Evolutionary conservation across 2,888 invertebrate genomes (phyloP).

Genomic region (Meiosimyza decipiens): DNA sequence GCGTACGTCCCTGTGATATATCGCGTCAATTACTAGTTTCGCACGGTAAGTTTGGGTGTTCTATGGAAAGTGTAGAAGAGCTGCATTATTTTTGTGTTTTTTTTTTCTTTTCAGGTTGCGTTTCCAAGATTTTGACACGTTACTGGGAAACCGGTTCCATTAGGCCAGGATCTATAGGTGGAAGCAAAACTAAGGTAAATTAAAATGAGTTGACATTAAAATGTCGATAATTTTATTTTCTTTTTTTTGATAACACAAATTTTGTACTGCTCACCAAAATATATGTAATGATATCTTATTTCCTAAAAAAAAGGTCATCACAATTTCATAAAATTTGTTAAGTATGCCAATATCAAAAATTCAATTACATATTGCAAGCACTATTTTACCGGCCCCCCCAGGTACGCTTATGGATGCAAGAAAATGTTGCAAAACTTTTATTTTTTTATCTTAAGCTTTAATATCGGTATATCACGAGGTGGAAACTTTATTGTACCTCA

Average conservation of each 20-base stretch:
- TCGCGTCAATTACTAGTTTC: slow-evolving; percentile 94
- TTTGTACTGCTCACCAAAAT: no score
- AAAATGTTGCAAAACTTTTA: no score
- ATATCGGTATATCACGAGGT: no score
- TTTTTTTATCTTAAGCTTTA: no score
- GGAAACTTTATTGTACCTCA: no score
- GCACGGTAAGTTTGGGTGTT: slow-evolving; percentile 71
- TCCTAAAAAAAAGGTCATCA: no score
- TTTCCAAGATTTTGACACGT: slow-evolving; percentile 94
- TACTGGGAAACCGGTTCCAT: slow-evolving; percentile 98
- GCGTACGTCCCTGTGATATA: slow-evolving; percentile 96
- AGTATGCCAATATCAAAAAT: no score
- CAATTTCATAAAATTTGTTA: no score
- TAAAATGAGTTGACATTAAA: neutral
- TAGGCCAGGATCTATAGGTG: slow-evolving; percentile 93
- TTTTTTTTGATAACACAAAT: neutral
- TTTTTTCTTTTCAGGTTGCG: slow-evolving; percentile 73
- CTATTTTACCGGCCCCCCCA: no score
- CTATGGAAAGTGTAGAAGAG: neutral
- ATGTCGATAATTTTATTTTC: neutral
- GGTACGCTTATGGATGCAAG: no score
- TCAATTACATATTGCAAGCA: no score
- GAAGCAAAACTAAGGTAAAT: slow-evolving; percentile 92
- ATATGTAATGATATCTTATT: no score
- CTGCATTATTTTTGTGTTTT: neutral